Percentiles rank a stretch among this genome's conserved stretches.
Evolutionary conservation across 2,797 vertebrate species (phyloP).

Genomic region (Bradypodion ventrale): DNA sequence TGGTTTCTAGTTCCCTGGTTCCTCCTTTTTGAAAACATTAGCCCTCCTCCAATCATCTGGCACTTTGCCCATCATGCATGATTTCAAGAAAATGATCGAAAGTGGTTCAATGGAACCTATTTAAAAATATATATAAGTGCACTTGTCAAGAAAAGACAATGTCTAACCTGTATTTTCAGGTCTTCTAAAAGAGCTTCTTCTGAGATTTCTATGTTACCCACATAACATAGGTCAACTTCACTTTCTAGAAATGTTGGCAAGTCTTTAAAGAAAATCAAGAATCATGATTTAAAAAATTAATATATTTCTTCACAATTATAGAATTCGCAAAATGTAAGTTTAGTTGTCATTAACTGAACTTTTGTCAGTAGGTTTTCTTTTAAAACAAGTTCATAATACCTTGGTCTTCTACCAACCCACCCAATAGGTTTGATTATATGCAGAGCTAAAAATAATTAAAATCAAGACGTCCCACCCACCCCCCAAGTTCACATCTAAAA

Average conservation of each 20-base stretch:
- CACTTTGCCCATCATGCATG: too few species aligned
- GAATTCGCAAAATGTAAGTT: not conserved
- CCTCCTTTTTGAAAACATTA: too few species aligned
- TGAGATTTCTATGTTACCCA: constrained; percentile 86
- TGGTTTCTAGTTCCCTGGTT: too few species aligned
- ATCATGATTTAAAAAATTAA: not conserved
- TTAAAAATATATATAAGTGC: not conserved
- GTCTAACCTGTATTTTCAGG: constrained; percentile 89
- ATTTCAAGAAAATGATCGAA: too few species aligned
- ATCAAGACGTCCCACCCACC: too few species aligned
- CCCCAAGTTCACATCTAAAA: too few species aligned
- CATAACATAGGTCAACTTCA: constrained; percentile 68
- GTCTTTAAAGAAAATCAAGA: constrained; percentile 42
- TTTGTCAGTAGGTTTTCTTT: not conserved
- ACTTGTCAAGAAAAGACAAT: constrained; percentile 14
- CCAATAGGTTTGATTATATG: not conserved
- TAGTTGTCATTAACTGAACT: not conserved
- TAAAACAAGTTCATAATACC: not conserved
- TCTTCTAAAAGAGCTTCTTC: constrained; percentile 86
- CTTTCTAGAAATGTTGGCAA: constrained; percentile 3
- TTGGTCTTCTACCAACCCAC: not conserved
- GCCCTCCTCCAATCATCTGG: too few species aligned
- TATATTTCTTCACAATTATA: not conserved
- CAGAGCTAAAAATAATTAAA: not conserved
- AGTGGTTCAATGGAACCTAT: too few species aligned